Evolutionary conservation across 1,140 invertebrate species (phyloP), one percentile per base, ranked within the genome.

Genomic region (Orussus abietinus): DNA sequence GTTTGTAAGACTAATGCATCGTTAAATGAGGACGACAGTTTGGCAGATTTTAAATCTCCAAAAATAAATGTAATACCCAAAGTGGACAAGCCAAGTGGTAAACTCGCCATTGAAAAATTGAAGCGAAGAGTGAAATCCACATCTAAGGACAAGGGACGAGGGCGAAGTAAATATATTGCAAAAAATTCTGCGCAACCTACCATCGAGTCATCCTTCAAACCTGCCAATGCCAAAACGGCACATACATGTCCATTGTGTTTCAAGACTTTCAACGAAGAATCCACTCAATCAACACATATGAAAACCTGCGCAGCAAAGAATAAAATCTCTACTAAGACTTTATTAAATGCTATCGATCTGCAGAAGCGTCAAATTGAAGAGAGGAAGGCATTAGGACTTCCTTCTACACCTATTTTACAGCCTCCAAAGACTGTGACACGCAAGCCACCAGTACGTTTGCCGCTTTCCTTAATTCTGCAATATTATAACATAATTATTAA

Each of bases 301-400:
- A 78, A 78, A 53, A 59, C 45, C 29, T 78, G 76, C 57, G 75
- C 73, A 3, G 29, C 45, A 6, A 73, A 69, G 42, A 64, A 75
- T 51, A 74, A 74, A 25, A 38, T 75, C 7, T 60, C 74, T 0
- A 68, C 65, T 4, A 60, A 66, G 38, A 61, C 69, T 36, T 54
- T 77, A 13, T 54, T 77, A 17, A 58, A 66, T 50, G 75, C 71
- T 9, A 49, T 74, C 13, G 52, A 71, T 42, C 49, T 77, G 11
- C 74, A 76, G 48, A 59, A 75, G 40, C 64, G 65, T 14, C 75
- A 76, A 48, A 55, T 59, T 12, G 50, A 64, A 26, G 75, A 77
- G 55, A 69, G 75, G 52, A 54, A 55, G 29, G 65, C 64, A 3
- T 53, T 77, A 30, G 76, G 76, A 9, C 52, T 76, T 34, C 57